Percentiles rank a stretch among this genome's conserved stretches.
Evolutionary conservation across 2,113 vertebrate species (phyloP).

Genomic region (Origma solitaria): DNA sequence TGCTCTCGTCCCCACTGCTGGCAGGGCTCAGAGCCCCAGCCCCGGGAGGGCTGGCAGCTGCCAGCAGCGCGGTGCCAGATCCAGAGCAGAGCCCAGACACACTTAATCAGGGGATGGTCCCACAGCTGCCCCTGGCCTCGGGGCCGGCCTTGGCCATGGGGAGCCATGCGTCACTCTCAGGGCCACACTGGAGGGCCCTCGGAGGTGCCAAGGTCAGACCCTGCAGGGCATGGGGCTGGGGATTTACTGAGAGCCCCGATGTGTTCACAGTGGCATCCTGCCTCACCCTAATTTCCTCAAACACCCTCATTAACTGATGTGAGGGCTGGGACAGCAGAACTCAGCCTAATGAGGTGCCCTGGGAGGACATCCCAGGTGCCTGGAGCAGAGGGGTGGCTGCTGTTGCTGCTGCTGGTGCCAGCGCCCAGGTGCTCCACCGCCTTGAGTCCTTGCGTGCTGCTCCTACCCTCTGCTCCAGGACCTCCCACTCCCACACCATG

Average conservation of each 20-base stretch:
- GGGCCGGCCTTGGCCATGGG: fast-evolving
- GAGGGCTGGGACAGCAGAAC: not conserved
- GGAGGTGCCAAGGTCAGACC: not conserved
- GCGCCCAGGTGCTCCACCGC: not conserved
- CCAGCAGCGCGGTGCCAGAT: fast-evolving
- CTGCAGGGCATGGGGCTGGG: not conserved
- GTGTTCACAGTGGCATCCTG: not conserved
- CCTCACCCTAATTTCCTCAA: not conserved
- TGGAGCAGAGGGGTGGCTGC: not conserved
- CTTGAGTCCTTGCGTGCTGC: not conserved
- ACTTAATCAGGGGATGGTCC: not conserved
- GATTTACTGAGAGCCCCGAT: not conserved
- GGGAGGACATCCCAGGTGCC: not conserved
- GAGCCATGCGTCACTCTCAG: not conserved
- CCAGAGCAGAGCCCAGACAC: not conserved
- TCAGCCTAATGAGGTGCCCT: not conserved
- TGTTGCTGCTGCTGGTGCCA: not conserved
- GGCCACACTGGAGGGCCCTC: fast-evolving
- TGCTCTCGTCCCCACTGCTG: fast-evolving
- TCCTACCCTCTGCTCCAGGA: not conserved
- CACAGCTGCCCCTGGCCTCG: not conserved
- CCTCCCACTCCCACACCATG: fast-evolving
- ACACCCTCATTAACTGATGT: not conserved
- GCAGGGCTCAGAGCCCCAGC: not conserved
- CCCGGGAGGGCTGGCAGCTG: not conserved